A percentile compares a stretch with the other conserved stretches of the same genome.
phyloP scores from a whole-genome alignment of 2,113 vertebrate genomes.

The Oryzias javanicus region DNA sequence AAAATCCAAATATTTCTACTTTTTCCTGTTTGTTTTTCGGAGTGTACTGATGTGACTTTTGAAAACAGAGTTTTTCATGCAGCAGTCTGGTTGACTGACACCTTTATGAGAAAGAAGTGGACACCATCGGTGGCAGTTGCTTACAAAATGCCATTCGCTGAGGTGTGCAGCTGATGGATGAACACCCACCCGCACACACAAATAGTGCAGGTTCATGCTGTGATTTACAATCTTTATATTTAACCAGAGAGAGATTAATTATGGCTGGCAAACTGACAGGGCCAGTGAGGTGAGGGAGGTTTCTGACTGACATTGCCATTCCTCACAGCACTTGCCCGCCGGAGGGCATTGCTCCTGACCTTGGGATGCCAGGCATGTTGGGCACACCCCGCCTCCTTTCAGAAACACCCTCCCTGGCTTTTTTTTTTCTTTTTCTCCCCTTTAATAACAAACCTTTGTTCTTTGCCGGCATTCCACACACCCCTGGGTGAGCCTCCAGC shows the following conservation, averaged over 20 bases:
- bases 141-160: slow-evolving; percentile 68
- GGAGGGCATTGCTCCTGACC: slow-evolving; percentile 63
- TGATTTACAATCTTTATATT: slow-evolving; percentile 79
- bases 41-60: no score
- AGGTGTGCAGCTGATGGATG: slow-evolving; percentile 70
- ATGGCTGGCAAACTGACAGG: slow-evolving; percentile 67
- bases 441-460: slow-evolving; percentile 43
- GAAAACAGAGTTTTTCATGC: no score
- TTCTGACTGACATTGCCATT: slow-evolving; percentile 64
- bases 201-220: slow-evolving; percentile 58
- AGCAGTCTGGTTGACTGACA: no score
- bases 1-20: background rate
- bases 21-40: background rate
- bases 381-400: slow-evolving; percentile 39
- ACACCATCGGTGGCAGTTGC: slow-evolving; percentile 43
- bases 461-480: slow-evolving; percentile 39
- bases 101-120: slow-evolving; percentile 36
- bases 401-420: slow-evolving; percentile 30
- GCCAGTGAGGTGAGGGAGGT: slow-evolving; percentile 57
- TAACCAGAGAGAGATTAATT: slow-evolving; percentile 76
- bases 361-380: slow-evolving; percentile 57
- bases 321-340: slow-evolving; percentile 49
- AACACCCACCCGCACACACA: slow-evolving; percentile 18
- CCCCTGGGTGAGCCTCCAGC: slow-evolving; percentile 16
- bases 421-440: slow-evolving; percentile 11